Evolutionary conservation across 2,797 vertebrate genomes (phyloP).

Genomic region (Coluber constrictor): DNA sequence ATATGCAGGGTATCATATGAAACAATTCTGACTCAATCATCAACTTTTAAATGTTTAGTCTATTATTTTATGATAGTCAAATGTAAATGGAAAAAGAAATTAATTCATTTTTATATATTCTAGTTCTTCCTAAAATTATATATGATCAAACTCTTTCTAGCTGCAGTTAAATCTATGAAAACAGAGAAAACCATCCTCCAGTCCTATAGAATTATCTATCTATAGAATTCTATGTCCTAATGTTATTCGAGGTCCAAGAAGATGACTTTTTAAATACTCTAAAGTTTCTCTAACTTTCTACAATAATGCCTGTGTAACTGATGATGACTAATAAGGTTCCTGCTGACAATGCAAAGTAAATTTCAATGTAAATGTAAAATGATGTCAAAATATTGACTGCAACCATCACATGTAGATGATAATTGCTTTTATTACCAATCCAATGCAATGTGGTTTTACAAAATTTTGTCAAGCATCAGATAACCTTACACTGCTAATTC

Average conservation of each 20-base stretch:
- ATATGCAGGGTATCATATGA: not conserved
- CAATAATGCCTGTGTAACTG: not conserved
- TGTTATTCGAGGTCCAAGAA: not conserved
- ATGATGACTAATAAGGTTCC: not conserved
- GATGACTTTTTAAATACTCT: not conserved
- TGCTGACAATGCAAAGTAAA: not conserved
- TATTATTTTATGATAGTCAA: not conserved
- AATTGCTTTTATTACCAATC: not conserved
- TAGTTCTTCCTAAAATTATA: not conserved
- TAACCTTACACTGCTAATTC: not conserved
- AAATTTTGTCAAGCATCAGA: not conserved
- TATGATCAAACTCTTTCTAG: not conserved
- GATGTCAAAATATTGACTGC: not conserved
- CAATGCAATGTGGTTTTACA: not conserved
- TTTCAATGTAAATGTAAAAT: not conserved
- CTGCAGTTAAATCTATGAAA: not conserved
- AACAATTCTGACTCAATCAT: not conserved
- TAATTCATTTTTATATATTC: not conserved
- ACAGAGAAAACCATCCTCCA: not conserved
- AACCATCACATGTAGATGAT: not conserved
- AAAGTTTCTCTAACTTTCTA: not conserved
- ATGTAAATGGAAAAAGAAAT: not conserved
- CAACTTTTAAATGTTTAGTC: not conserved
- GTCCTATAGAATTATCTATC: not conserved
- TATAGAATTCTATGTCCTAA: not conserved